Evolutionary conservation across 2,888 invertebrate species (phyloP), one percentile per base, ranked within the genome.

Genomic region (Yponomeuta plumbellus): DNA sequence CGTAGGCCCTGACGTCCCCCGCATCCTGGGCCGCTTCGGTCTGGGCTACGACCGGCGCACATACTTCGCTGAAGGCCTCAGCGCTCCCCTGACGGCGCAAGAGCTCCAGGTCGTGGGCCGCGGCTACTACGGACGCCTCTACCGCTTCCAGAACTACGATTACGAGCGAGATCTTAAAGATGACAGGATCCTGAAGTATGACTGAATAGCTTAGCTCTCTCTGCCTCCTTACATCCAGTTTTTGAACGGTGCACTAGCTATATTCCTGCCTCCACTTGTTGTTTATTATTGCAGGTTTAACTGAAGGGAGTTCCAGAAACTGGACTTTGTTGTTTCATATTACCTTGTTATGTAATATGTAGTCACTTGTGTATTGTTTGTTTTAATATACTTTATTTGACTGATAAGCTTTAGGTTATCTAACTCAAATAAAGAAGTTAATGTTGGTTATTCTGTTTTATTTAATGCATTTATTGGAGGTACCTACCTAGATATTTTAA

Each of bases 11-110:
- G 56, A 44, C 20, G 21, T 66, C 65, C 65, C 65, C 4, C 58
- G 22, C 63, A 21, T 68, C 58, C 61, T 68, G 17, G 74, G 73
- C 11, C 69, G 72, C 1, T 70, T 69, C 26, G 75, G 74, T 11
- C 66, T 75, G 0, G 75, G 75, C 10, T 74, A 72, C 66, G 71
- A 72, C 21, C 69, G 64, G 39, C 64, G 73, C 52, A 71, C 72
- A 8, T 66, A 65, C 10, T 67, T 22, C 13, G 59, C 68, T 5
- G 57, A 65, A 5, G 72, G 73, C 10, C n/a, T 72, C 3, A 61
- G 67, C 11, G 65, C 63, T 11, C 74, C 74, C 0, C 63, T 73
- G 4, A 73, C 71, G 11, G 17, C 13, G 26, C 66, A 69, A 0
- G 66, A 71, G 17, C 63, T 66, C 4, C 56, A 71, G 58, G 66